These are phyloP conservation scores for Spodoptera exigua DNA, from an alignment of 2,888 invertebrate genomes.

Conservation along the genomic window DNA sequence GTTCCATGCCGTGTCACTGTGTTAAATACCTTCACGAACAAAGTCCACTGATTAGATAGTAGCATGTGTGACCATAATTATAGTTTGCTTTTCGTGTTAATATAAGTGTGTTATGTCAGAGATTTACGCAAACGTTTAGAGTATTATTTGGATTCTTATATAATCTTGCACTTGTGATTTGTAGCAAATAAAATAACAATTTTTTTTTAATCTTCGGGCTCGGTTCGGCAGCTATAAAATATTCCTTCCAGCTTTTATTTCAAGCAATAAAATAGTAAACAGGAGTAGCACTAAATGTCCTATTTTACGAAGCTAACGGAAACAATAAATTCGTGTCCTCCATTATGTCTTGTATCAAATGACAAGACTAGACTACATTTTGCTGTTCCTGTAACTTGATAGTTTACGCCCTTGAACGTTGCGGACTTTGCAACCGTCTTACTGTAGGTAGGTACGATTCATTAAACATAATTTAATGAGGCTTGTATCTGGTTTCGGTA, in stretches of 20 bases:
- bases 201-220: too few relatives aligned
- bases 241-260: too few relatives aligned
- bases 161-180: not conserved
- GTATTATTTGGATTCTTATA: not conserved
- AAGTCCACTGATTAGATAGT: conserved; percentile 37
- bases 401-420: conserved; percentile 7
- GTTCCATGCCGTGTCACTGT: conserved; percentile 12
- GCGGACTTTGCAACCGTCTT: not conserved
- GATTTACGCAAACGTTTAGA: not conserved
- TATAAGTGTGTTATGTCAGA: not conserved
- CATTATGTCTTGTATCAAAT: conserved; percentile 30
- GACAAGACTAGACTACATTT: conserved; percentile 4
- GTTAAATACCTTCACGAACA: conserved; percentile 23
- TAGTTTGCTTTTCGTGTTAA: conserved; percentile 5
- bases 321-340: conserved; percentile 16
- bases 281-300: too few relatives aligned
- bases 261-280: too few relatives aligned
- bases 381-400: conserved; percentile 25
- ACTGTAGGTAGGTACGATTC: too few relatives aligned
- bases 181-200: not conserved
- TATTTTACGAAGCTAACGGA: conserved; percentile 1
- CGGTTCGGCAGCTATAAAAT: too few relatives aligned
- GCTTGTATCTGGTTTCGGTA: too few relatives aligned
- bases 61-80: conserved; percentile 3
- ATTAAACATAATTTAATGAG: too few relatives aligned